Conservation (phyloP, 1,140 invertebrate species). For the Drosophila quadrilineata region DNA sequence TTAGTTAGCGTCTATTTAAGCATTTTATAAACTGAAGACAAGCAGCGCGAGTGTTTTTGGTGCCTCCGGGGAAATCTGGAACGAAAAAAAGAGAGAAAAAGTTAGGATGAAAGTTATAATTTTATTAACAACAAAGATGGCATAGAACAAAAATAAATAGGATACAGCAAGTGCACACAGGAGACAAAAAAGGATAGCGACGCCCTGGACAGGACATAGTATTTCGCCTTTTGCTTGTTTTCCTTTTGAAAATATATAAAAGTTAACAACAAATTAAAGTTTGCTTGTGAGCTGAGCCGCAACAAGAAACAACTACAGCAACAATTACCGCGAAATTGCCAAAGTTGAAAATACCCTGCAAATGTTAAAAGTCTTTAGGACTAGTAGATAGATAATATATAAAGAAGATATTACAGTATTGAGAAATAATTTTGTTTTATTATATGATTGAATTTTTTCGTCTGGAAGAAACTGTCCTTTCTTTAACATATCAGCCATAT, state of each 20-base stretch:
- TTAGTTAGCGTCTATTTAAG: slow-evolving; percentile 64
- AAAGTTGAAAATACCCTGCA: slow-evolving; percentile 47
- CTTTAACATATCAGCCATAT: no score
- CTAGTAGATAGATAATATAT: no score
- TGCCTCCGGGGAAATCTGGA: slow-evolving; percentile 44
- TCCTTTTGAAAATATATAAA: slow-evolving; percentile 51
- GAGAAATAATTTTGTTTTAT: neutral
- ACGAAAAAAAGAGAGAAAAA: slow-evolving; percentile 31
- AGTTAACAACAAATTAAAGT: slow-evolving; percentile 79
- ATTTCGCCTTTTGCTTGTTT: slow-evolving; percentile 51
- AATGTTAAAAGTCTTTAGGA: no score
- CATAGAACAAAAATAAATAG: slow-evolving; percentile 9
- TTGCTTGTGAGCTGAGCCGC: slow-evolving; percentile 62
- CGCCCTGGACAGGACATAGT: slow-evolving; percentile 23
- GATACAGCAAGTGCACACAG: slow-evolving; percentile 6
- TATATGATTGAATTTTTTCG: no score
- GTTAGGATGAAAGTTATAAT: slow-evolving; percentile 44
- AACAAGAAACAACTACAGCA: slow-evolving; percentile 27
- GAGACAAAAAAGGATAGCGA: no score
- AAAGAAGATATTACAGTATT: neutral
- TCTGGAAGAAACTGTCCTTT: no score
- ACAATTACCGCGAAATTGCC: slow-evolving; percentile 31
- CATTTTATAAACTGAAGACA: slow-evolving; percentile 35
- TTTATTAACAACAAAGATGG: slow-evolving; percentile 48
- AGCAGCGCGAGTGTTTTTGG: slow-evolving; percentile 15